Evolutionary conservation across 2,888 invertebrate genomes (phyloP).

Genomic region (Podabrus alpinus): DNA sequence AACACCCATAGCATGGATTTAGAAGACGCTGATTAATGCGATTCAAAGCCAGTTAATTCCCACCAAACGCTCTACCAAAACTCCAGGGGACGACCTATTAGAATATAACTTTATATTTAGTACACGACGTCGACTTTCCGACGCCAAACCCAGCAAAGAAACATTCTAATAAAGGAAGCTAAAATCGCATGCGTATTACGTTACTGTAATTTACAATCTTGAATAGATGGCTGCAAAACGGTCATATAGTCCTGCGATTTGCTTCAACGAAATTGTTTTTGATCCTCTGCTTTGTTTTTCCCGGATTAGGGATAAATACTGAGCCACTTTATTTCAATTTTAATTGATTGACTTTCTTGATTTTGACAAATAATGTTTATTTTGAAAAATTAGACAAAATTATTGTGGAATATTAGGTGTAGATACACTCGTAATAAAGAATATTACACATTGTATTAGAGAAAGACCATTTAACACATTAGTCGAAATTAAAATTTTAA

Average conservation of each 20-base stretch:
- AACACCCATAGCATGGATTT: conserved; percentile 57
- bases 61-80: conserved; percentile 63
- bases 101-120: conserved; percentile 40
- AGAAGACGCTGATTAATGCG: conserved; percentile 72
- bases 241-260: conserved; percentile 48
- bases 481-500: neutral
- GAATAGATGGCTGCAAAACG: conserved; percentile 48
- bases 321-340: conserved; percentile 6
- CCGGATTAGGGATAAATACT: conserved; percentile 30
- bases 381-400: neutral
- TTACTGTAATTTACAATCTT: conserved; percentile 51
- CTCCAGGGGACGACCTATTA: conserved; percentile 55
- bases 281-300: conserved; percentile 45
- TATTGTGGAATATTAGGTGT: too few relatives aligned
- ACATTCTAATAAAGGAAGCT: conserved; percentile 38
- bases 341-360: neutral
- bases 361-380: neutral
- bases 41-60: conserved; percentile 70
- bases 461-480: too few relatives aligned
- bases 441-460: too few relatives aligned
- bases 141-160: conserved; percentile 15
- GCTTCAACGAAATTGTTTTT: conserved; percentile 50
- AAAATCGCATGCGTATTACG: conserved; percentile 50
- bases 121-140: conserved; percentile 3
- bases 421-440: too few relatives aligned